Base-by-base conservation (phyloP, 2,888 invertebrate species). In the Agrilus biguttatus region DNA sequence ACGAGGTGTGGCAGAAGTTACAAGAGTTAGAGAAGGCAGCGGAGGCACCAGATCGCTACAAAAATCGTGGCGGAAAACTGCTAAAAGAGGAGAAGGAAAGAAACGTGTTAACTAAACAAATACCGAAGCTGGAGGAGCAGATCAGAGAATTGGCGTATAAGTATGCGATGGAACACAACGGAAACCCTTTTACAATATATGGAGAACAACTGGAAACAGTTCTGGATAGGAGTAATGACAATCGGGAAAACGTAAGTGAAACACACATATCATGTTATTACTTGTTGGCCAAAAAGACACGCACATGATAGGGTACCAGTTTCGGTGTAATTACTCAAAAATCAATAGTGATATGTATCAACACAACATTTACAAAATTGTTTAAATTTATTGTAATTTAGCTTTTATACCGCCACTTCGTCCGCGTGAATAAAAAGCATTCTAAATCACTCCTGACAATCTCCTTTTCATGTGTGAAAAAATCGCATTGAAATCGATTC, bases 51-150 rank as follows among this genome's bases (percentile, higher is more conserved):
- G 81, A 82, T 49, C 74, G 92, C 1, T 88, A 81, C 58, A 81
- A 87, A 53, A 91, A 92, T 63, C 74, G 93, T 33, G 91, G 92
- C 0, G 90, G 92, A 0, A 83, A 86, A 50, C 67, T 93, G 6
- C 66, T 93, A 2, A 75, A 77, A 41, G 92, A 92, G 59, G 92
- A 93, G 62, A 87, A 82, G 53, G 86, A 88, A 55, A 68, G 91
- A 12, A 91, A 87, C 60, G 70, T 74, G 7, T 74, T 89, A 8
- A 72, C 75, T 33, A 81, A 67, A 49, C 70, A 80, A 66, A 63
- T 88, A 40, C 86, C 87, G 0, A 79, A 81, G 65, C 74, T 86
- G 35, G 85, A 86, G 61, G 72, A 71, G 1, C 74, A 79, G 55
- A 67, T 87, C 1, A 66, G 66, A 2, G 67, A 70, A 0, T 52